Conservation (phyloP, 2,888 invertebrate species). For the Volucella zonaria region DNA sequence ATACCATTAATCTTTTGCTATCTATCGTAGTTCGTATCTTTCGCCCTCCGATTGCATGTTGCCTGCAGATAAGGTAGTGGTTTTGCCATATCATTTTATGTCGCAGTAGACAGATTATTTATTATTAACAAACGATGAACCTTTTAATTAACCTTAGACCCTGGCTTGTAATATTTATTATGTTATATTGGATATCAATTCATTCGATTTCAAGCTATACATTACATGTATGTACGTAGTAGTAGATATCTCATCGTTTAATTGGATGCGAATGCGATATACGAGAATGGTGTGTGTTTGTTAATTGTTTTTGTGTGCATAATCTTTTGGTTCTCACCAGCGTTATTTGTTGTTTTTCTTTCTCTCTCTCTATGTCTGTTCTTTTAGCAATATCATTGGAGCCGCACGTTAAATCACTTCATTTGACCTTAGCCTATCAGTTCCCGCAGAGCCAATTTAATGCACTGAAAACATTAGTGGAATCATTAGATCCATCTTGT, state of each 20-base stretch:
- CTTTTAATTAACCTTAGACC: not conserved
- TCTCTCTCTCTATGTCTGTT: conserved; percentile 62
- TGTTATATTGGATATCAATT: conserved; percentile 9
- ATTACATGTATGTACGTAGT: not conserved
- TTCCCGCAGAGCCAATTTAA: conserved; percentile 89
- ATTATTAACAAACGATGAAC: no score
- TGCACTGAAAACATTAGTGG: conserved; percentile 88
- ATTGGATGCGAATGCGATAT: conserved; percentile 1
- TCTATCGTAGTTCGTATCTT: no score
- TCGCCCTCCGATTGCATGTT: no score
- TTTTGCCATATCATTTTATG: no score
- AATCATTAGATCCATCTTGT: conserved; percentile 87
- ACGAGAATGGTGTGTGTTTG: conserved; percentile 36
- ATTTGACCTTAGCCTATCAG: conserved; percentile 94
- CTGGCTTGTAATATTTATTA: conserved; percentile 11
- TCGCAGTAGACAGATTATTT: no score
- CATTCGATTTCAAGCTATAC: not conserved
- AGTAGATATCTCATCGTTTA: not conserved
- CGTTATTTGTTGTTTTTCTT: conserved; percentile 73
- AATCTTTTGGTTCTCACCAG: conserved; percentile 62
- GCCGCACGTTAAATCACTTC: conserved; percentile 92
- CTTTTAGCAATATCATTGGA: conserved; percentile 88
- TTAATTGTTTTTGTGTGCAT: conserved; percentile 44
- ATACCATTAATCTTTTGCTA: no score
- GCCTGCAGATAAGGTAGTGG: no score